A percentile compares a stretch with the other conserved stretches of the same genome.
Evolutionary conservation across 2,797 vertebrate species (phyloP).

Genomic region (Mustela erminea): DNA sequence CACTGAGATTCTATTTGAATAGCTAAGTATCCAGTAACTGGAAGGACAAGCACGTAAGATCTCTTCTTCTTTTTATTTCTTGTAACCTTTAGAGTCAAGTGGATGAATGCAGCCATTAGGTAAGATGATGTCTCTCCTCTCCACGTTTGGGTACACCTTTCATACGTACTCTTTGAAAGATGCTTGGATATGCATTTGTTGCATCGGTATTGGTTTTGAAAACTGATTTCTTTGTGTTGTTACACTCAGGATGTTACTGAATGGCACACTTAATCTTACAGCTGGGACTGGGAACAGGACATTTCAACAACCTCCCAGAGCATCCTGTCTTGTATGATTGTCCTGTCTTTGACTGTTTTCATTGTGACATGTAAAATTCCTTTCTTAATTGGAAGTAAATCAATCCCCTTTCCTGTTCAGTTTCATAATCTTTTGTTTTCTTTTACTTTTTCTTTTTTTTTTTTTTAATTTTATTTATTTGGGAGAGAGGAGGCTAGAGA

Average conservation of each 20-base stretch:
- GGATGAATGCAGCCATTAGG: constrained; percentile 93
- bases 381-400: constrained; percentile 91
- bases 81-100: constrained; percentile 89
- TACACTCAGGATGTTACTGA: constrained; percentile 89
- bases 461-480: no score
- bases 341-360: constrained; percentile 92
- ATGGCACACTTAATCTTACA: constrained; percentile 91
- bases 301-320: constrained; percentile 88
- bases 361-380: constrained; percentile 90
- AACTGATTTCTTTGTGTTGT: constrained; percentile 90
- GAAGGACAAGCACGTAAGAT: constrained; percentile 93
- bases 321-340: constrained; percentile 91
- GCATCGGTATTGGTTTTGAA: constrained; percentile 91
- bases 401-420: constrained; percentile 75
- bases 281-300: constrained; percentile 89
- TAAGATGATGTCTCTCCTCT: constrained; percentile 93
- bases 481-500: no score
- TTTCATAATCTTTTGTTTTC: neutral
- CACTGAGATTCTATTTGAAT: constrained; percentile 93
- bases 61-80: constrained; percentile 79
- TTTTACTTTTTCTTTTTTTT: no score
- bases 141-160: constrained; percentile 93
- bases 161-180: constrained; percentile 91
- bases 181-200: constrained; percentile 92
- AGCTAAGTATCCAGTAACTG: constrained; percentile 92